Conservation (phyloP, 2,113 vertebrate genomes). For the Pseudorhombus dupliciocellatus region DNA sequence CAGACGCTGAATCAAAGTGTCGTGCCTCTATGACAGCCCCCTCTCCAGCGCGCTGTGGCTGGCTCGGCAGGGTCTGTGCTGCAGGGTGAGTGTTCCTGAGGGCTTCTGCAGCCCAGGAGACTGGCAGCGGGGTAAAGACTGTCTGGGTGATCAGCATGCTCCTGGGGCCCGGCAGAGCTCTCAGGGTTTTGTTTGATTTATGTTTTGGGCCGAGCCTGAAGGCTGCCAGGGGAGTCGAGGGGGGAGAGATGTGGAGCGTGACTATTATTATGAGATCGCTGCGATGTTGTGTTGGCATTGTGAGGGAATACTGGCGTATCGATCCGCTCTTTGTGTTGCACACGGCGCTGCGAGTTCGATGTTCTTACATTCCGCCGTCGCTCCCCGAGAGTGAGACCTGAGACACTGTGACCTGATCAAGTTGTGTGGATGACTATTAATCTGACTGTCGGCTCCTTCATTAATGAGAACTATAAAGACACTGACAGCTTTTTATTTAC, state of each 20-base stretch:
- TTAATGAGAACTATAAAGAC: too few species aligned
- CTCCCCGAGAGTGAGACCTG: slow-evolving; percentile 2
- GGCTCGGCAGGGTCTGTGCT: slow-evolving; percentile 47
- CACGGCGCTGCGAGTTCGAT: slow-evolving; percentile 27
- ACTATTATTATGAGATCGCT: slow-evolving; percentile 41
- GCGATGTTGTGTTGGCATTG: slow-evolving; percentile 60
- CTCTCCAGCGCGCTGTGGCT: slow-evolving; percentile 4
- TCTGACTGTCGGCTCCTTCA: neutral
- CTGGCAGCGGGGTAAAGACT: slow-evolving; percentile 21
- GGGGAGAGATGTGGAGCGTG: slow-evolving; percentile 39
- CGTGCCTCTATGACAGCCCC: slow-evolving; percentile 32
- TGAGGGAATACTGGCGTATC: slow-evolving; percentile 45
- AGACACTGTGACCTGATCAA: slow-evolving; percentile 37
- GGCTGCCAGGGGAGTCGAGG: slow-evolving; percentile 34
- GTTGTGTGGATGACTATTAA: neutral
- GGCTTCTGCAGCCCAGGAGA: slow-evolving; percentile 47
- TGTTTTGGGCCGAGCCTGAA: slow-evolving; percentile 50
- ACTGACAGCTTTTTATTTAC: too few species aligned
- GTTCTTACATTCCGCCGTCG: slow-evolving; percentile 12
- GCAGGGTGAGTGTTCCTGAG: slow-evolving; percentile 35
- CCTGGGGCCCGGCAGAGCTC: slow-evolving; percentile 43
- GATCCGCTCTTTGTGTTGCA: slow-evolving; percentile 54
- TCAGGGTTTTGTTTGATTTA: slow-evolving; percentile 62
- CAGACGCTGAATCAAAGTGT: slow-evolving; percentile 52
- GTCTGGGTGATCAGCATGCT: slow-evolving; percentile 60